These are phyloP conservation scores for Etheostoma nigrum DNA, from an alignment of 2,797 vertebrate species.

Conservation along the genomic window DNA sequence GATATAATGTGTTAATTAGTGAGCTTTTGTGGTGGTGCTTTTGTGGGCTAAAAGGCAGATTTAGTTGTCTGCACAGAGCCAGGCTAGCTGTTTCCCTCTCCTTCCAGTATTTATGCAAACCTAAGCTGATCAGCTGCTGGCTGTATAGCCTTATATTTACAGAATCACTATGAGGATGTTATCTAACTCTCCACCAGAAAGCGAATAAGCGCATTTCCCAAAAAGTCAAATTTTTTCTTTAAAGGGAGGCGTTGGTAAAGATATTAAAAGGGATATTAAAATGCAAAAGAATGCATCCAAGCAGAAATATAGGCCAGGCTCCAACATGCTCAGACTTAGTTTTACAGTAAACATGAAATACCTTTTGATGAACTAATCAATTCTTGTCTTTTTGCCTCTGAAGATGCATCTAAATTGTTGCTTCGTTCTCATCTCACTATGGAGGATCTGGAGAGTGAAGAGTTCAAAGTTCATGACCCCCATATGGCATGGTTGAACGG, in stretches of 20 bases:
- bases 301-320: slow-evolving; percentile 24
- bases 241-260: background rate
- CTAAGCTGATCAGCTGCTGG: background rate
- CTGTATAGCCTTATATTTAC: background rate
- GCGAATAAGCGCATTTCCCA: background rate
- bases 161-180: background rate
- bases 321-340: background rate
- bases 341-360: slow-evolving; percentile 22
- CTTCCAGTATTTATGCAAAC: background rate
- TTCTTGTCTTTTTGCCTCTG: slow-evolving; percentile 26
- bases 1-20: background rate
- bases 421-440: slow-evolving; percentile 82
- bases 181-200: background rate
- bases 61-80: background rate
- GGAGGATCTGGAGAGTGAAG: slow-evolving; percentile 85
- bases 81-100: background rate
- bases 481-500: slow-evolving; percentile 83
- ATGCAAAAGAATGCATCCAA: slow-evolving; percentile 14
- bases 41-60: background rate
- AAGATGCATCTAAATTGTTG: slow-evolving; percentile 84
- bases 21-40: background rate
- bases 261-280: background rate
- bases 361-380: slow-evolving; percentile 16
- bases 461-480: slow-evolving; percentile 84
- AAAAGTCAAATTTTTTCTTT: background rate